phyloP scores from a whole-genome alignment of 2,888 invertebrate genomes.

The Eristalis intricaria region DNA sequence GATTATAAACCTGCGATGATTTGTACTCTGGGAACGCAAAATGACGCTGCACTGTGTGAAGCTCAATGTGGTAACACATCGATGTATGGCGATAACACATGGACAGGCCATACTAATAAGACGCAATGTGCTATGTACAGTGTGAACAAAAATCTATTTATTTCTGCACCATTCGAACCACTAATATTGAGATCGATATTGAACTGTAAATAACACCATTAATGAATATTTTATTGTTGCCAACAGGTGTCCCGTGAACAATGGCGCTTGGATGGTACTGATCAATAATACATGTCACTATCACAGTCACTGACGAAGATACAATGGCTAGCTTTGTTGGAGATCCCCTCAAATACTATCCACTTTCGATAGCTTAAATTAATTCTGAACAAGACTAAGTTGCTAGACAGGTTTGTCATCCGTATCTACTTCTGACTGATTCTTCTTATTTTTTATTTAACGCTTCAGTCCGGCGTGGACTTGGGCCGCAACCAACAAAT shows the following conservation, averaged over 20 bases:
- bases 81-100: too few relatives aligned
- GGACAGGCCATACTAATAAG: too few relatives aligned
- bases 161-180: constrained; percentile 39
- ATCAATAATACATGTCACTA: neutral
- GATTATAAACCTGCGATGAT: constrained; percentile 30
- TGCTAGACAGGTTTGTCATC: neutral
- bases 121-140: constrained; percentile 61
- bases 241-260: constrained; percentile 32
- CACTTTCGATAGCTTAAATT: neutral
- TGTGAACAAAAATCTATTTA: constrained; percentile 45
- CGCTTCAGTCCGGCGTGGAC: too few relatives aligned
- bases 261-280: neutral
- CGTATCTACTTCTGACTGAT: neutral
- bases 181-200: neutral
- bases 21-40: constrained; percentile 40
- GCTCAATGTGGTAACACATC: constrained; percentile 30
- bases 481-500: too few relatives aligned
- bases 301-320: neutral
- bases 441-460: too few relatives aligned
- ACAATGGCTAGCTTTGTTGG: neutral
- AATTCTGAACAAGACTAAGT: neutral
- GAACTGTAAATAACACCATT: constrained; percentile 30
- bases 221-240: constrained; percentile 43
- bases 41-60: neutral
- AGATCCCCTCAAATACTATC: neutral